Conservation (phyloP, 1,140 invertebrate genomes). For the Eubasilissa regina region DNA sequence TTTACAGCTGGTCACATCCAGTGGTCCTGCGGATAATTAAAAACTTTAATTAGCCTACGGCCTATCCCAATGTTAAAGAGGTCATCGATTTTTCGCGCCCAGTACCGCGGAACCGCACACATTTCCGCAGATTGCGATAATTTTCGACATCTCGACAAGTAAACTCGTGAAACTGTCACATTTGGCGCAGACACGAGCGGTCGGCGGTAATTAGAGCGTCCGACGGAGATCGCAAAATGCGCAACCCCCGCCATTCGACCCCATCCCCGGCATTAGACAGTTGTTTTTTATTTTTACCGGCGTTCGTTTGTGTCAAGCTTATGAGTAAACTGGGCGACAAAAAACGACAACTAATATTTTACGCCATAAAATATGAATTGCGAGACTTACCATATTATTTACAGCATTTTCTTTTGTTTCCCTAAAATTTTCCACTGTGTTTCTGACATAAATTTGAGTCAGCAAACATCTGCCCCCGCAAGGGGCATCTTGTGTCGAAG, state of each 20-base stretch:
- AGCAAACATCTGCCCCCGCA: slow-evolving; percentile 48
- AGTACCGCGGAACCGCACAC: slow-evolving; percentile 24
- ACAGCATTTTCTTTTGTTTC: slow-evolving; percentile 55
- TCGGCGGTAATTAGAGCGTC: slow-evolving; percentile 43
- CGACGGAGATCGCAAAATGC: slow-evolving; percentile 52
- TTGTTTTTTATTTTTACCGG: slow-evolving; percentile 53
- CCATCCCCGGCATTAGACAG: slow-evolving; percentile 45
- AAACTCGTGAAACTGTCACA: slow-evolving; percentile 38
- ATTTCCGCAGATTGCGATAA: slow-evolving; percentile 28
- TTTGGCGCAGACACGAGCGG: slow-evolving; percentile 8
- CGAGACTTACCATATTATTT: slow-evolving; percentile 50
- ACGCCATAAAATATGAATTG: slow-evolving; percentile 14
- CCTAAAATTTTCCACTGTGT: slow-evolving; percentile 50
- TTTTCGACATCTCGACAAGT: slow-evolving; percentile 15
- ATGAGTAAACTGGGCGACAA: neutral
- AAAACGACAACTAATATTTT: slow-evolving; percentile 29
- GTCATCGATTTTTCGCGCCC: slow-evolving; percentile 53
- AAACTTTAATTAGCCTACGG: slow-evolving; percentile 51
- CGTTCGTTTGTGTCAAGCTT: slow-evolving; percentile 23
- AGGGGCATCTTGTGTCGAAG: slow-evolving; percentile 45
- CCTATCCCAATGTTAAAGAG: slow-evolving; percentile 56
- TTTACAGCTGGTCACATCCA: slow-evolving; percentile 59
- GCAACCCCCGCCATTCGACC: slow-evolving; percentile 52
- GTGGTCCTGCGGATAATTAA: slow-evolving; percentile 49
- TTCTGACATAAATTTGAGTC: slow-evolving; percentile 55